A percentile compares a stretch with the other conserved stretches of the same genome.
Conservation (phyloP, 2,797 vertebrate species). For the Spinibarbus caldwelli region DNA sequence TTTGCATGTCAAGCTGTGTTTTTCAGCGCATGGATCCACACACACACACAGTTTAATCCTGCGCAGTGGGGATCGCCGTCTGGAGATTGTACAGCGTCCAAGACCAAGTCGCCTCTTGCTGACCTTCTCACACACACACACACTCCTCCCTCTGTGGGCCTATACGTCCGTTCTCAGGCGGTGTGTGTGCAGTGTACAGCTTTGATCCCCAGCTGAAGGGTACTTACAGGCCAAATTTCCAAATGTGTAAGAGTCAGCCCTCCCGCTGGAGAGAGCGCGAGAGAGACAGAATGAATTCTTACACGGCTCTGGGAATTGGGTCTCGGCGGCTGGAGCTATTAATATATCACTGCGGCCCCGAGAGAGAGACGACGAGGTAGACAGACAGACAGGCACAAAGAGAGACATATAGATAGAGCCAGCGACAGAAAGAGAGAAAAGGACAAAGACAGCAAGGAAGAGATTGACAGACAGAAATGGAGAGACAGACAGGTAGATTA, state of each 20-base stretch:
- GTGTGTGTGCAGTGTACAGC: conserved; percentile 57
- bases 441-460: conserved; percentile 22
- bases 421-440: not conserved
- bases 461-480: conserved; percentile 42
- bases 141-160: conserved; percentile 12
- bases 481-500: conserved; percentile 64
- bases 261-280: conserved; percentile 78
- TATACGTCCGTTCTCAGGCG: conserved; percentile 44
- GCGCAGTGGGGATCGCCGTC: conserved; percentile 32
- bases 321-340: conserved; percentile 61
- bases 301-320: conserved; percentile 62
- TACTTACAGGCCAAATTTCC: conserved; percentile 90
- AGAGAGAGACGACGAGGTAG: not conserved
- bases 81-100: conserved; percentile 33
- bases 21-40: conserved; percentile 6
- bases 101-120: conserved; percentile 23
- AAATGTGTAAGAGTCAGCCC: conserved; percentile 83
- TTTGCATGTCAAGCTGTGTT: conserved; percentile 29
- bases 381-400: not conserved
- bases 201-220: conserved; percentile 81
- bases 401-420: not conserved
- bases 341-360: conserved; percentile 57
- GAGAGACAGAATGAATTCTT: conserved; percentile 60
- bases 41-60: conserved; percentile 40
- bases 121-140: conserved; percentile 42